These are phyloP conservation scores for Diabrotica virgifera DNA, from an alignment of 1,140 invertebrate genomes.

Conservation along the genomic window DNA sequence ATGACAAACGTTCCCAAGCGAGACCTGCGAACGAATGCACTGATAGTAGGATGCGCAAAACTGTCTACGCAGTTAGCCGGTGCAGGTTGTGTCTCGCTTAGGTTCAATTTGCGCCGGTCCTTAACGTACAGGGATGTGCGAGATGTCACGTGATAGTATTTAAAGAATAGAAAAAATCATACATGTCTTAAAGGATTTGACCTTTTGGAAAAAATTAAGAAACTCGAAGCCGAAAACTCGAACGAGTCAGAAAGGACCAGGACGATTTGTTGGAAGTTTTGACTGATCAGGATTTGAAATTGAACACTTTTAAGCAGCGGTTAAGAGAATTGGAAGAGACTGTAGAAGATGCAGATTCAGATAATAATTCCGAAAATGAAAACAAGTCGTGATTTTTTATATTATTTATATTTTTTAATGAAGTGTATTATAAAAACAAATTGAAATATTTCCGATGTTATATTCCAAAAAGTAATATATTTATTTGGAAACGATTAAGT, in stretches of 20 bases:
- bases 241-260: conserved; percentile 79
- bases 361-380: conserved; percentile 27
- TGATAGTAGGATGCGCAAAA: too few species aligned
- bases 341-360: conserved; percentile 50
- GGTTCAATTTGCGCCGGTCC: too few species aligned
- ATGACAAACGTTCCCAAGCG: too few species aligned
- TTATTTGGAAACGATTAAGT: not conserved
- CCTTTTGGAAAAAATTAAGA: conserved; percentile 36
- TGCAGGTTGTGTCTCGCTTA: too few species aligned
- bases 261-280: conserved; percentile 85
- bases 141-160: too few species aligned
- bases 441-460: not conserved
- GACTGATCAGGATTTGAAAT: conserved; percentile 77
- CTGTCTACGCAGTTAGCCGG: too few species aligned
- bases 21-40: too few species aligned
- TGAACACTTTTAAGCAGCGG: conserved; percentile 67
- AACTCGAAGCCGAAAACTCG: conserved; percentile 49
- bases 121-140: too few species aligned
- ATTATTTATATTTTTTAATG: not conserved
- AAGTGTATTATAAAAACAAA: not conserved
- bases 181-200: too few species aligned
- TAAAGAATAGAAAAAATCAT: too few species aligned
- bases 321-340: conserved; percentile 68
- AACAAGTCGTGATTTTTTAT: conserved; percentile 1
- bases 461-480: not conserved